Evolutionary conservation across 2,888 invertebrate genomes (phyloP), one percentile per base, ranked within the genome.

Genomic region (Brassicogethes aeneus): DNA sequence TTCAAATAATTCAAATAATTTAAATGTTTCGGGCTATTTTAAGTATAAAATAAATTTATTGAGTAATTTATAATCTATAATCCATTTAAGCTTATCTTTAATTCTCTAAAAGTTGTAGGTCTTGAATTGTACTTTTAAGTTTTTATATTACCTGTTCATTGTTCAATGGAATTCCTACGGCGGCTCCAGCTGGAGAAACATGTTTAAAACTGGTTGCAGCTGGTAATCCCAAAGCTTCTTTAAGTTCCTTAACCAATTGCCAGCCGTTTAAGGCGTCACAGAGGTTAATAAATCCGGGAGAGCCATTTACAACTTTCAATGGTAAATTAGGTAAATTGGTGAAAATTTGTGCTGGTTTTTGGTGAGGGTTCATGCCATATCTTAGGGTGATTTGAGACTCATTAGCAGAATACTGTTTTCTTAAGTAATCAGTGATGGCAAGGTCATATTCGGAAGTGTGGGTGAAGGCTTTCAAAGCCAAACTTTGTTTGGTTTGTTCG

Each of bases 361-460:
- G 97, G 64, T 97, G 97, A 0, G 97, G 97, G 70, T 97, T 97
- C 91, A 95, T 95, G 40, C 84, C 97, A 68, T 99, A 97, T 57
- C 95, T 78, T 34, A 96, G 71, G 1, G 86, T 82, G 37, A 95
- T 61, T 62, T 93, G 93, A 0, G 91, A 81, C 2, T 76, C 71
- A 2, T 82, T 82, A 2, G 74, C 66, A 1, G 88, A 85, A 66
- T 88, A 96, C 64, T 93, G 83, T 61, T 86, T 86, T 8, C 96
- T 83, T 74, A 96, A 95, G 64, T 92, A 97, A 64, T 95, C 89
- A 0, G 94, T 85, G 55, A 99, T 97, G 30, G 92, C 89, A 40
- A 80, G 76, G 67, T 99, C 97, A 65, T 99, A 99, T 41, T 87
- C 82, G 0, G 94, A 84, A 0, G 97, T 99, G 64, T 95, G 94